These are phyloP conservation scores for Acanthurus tractus DNA, from an alignment of 2,797 vertebrate species.

Conservation along the genomic window DNA sequence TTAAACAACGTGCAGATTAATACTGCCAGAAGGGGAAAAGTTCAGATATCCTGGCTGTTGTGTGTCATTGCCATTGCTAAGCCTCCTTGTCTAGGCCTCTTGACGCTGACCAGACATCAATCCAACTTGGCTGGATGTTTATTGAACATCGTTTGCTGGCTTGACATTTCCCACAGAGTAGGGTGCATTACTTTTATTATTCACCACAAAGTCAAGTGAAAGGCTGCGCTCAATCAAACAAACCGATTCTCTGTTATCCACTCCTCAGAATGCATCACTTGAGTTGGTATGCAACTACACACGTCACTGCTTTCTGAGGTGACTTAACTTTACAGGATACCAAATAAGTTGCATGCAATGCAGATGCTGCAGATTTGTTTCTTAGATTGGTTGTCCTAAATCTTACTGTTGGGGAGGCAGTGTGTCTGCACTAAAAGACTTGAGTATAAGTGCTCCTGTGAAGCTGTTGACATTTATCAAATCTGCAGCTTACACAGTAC, in stretches of 20 bases:
- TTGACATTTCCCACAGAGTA: constrained; percentile 68
- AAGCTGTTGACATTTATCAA: background rate
- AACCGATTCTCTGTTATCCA: constrained; percentile 25
- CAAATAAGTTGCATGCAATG: background rate
- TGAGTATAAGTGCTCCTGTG: background rate
- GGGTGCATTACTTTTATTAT: constrained; percentile 65
- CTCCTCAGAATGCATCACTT: constrained; percentile 30
- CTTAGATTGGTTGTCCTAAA: background rate
- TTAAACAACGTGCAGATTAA: constrained; percentile 62
- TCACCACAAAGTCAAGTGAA: constrained; percentile 60
- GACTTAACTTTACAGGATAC: constrained; percentile 24
- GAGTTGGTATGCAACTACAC: constrained; percentile 50
- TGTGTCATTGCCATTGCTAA: constrained; percentile 40
- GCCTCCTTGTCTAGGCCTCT: constrained; percentile 31
- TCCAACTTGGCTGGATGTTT: constrained; percentile 64
- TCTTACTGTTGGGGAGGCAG: background rate
- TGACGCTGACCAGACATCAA: constrained; percentile 69
- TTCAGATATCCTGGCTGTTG: constrained; percentile 47
- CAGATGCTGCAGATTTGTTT: background rate
- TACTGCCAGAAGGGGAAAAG: constrained; percentile 52
- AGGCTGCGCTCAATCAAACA: constrained; percentile 73
- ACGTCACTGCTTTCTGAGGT: constrained; percentile 43
- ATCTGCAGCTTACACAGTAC: constrained; percentile 2
- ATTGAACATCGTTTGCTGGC: constrained; percentile 53
- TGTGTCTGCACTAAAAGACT: background rate